A percentile compares a stretch with the other conserved stretches of the same genome.
Conservation (phyloP, 2,113 vertebrate genomes). For the Sialia sialis region DNA sequence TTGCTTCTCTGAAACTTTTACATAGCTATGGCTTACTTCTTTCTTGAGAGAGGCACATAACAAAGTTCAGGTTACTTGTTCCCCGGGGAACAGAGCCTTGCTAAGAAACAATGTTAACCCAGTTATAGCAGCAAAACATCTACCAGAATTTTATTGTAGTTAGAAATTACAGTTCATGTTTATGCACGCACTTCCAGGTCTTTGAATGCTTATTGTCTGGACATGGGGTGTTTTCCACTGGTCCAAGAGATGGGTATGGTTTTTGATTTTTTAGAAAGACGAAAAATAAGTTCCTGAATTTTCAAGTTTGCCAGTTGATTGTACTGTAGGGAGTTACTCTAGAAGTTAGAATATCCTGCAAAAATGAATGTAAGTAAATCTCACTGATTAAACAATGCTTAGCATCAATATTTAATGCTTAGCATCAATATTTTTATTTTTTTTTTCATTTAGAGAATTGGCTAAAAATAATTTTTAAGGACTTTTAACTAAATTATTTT, state of each 20-base stretch:
- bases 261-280: neutral
- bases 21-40: neutral
- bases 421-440: neutral
- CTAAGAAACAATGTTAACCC: neutral
- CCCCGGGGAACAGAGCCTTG: neutral
- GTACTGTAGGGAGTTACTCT: neutral
- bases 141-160: neutral
- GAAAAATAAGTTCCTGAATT: neutral
- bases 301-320: neutral
- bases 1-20: neutral
- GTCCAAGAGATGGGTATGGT: neutral
- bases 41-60: neutral
- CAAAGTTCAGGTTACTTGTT: neutral
- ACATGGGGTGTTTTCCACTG: neutral
- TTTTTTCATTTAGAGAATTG: neutral
- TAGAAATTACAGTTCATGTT: neutral
- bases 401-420: neutral
- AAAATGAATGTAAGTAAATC: neutral
- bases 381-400: neutral
- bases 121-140: neutral
- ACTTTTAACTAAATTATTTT: slow-evolving; percentile 68
- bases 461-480: slow-evolving; percentile 30
- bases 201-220: neutral
- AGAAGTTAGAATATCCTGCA: neutral
- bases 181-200: neutral